A percentile compares a stretch with the other conserved stretches of the same genome.
Conservation (phyloP, 2,797 vertebrate genomes). For the Malacoraja senta region DNA sequence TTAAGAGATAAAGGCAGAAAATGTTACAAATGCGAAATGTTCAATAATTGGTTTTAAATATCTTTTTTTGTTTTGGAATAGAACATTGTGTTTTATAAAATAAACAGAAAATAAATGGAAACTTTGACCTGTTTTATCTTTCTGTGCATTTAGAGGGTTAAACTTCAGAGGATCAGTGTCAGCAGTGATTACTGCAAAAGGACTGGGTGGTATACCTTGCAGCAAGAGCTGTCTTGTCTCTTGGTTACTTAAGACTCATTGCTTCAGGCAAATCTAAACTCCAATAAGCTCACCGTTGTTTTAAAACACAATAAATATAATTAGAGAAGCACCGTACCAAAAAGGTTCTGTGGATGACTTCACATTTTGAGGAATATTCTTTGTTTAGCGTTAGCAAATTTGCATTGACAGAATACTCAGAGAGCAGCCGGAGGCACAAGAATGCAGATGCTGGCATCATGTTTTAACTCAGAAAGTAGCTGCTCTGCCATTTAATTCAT, state of each 20-base stretch:
- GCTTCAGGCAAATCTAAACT: background rate
- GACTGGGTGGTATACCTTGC: slow-evolving; percentile 3
- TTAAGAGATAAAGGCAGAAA: background rate
- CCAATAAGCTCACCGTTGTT: slow-evolving; percentile 9
- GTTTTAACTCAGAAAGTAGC: background rate
- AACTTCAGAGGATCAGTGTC: background rate
- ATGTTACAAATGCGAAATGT: background rate
- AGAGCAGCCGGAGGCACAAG: background rate
- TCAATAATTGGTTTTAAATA: background rate
- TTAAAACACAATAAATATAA: slow-evolving; percentile 17
- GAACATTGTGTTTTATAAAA: background rate
- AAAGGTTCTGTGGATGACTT: background rate
- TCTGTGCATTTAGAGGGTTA: background rate
- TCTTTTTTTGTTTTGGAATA: background rate
- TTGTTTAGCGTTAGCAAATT: background rate
- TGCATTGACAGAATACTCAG: background rate
- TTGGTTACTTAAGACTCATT: background rate
- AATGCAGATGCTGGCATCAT: too few species aligned
- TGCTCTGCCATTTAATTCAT: background rate
- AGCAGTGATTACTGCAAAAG: background rate
- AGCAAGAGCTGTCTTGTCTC: slow-evolving; percentile 1
- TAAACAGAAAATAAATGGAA: background rate
- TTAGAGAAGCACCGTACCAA: background rate
- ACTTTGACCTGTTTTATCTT: background rate
- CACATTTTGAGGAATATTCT: background rate